These are phyloP conservation scores for Ceryle rudis DNA, from an alignment of 2,797 vertebrate genomes.

Conservation along the genomic window DNA sequence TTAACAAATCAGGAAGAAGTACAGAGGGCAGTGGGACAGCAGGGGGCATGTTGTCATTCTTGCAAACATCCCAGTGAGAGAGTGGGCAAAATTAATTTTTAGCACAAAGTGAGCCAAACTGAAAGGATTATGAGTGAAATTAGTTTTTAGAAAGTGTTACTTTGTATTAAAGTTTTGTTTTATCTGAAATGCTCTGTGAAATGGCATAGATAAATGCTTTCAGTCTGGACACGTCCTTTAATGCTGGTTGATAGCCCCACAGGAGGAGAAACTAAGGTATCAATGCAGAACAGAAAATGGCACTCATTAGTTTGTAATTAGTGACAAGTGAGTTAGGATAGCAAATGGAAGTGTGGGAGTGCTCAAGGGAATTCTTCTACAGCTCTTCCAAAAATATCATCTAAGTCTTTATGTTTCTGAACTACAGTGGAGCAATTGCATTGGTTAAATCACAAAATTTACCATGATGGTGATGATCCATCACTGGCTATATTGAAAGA, in stretches of 20 bases:
- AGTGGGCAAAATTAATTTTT: neutral
- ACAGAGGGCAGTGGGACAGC: neutral
- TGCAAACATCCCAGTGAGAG: neutral
- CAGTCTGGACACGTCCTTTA: conserved; percentile 26
- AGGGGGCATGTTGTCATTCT: neutral
- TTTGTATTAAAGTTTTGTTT: conserved; percentile 34
- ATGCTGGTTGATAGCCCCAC: conserved; percentile 20
- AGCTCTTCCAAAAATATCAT: conserved; percentile 7
- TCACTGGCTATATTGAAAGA: neutral
- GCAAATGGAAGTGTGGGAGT: conserved; percentile 55
- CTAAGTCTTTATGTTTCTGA: conserved; percentile 14
- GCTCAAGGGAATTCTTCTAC: conserved; percentile 38
- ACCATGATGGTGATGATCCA: neutral
- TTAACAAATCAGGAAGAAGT: neutral
- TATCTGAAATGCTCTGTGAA: neutral
- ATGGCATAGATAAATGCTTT: conserved; percentile 36
- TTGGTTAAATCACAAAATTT: conserved; percentile 28
- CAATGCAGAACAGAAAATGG: conserved; percentile 49
- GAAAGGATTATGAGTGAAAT: conserved; percentile 11
- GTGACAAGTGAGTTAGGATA: conserved; percentile 62
- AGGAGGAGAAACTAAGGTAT: conserved; percentile 51
- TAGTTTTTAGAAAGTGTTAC: conserved; percentile 6
- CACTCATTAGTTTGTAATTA: conserved; percentile 64
- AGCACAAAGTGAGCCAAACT: neutral
- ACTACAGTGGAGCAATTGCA: neutral